Evolutionary conservation across 2,113 vertebrate genomes (phyloP).

Genomic region (Hoplias malabaricus): DNA sequence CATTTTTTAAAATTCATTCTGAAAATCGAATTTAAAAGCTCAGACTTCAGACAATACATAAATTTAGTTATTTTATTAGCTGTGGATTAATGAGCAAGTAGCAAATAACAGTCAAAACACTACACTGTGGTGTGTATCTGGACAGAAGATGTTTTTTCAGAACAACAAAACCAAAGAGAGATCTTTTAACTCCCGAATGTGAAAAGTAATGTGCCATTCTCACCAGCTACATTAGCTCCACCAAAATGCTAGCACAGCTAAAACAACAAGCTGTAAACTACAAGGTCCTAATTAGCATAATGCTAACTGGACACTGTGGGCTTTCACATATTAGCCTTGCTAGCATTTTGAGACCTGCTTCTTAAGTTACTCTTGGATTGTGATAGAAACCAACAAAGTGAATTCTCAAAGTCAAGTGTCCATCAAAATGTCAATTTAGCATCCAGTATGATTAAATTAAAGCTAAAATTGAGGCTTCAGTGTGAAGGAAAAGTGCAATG

Average conservation of each 20-base stretch:
- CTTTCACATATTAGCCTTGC: background rate
- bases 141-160: too few species aligned
- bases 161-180: too few species aligned
- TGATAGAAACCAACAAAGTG: background rate
- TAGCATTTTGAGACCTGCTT: background rate
- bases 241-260: background rate
- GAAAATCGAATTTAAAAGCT: too few species aligned
- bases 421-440: too few species aligned
- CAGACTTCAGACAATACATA: too few species aligned
- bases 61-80: background rate
- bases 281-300: background rate
- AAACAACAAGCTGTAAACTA: background rate
- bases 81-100: background rate
- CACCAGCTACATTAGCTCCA: background rate
- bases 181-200: too few species aligned
- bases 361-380: background rate
- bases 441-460: background rate
- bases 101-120: constrained; percentile 10
- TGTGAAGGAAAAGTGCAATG: background rate
- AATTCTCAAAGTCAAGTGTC: background rate
- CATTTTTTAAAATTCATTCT: too few species aligned
- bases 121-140: background rate
- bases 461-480: background rate
- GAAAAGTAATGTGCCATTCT: too few species aligned
- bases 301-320: background rate